phyloP scores from a whole-genome alignment of 2,113 vertebrate genomes.

The Alethe diademata region DNA sequence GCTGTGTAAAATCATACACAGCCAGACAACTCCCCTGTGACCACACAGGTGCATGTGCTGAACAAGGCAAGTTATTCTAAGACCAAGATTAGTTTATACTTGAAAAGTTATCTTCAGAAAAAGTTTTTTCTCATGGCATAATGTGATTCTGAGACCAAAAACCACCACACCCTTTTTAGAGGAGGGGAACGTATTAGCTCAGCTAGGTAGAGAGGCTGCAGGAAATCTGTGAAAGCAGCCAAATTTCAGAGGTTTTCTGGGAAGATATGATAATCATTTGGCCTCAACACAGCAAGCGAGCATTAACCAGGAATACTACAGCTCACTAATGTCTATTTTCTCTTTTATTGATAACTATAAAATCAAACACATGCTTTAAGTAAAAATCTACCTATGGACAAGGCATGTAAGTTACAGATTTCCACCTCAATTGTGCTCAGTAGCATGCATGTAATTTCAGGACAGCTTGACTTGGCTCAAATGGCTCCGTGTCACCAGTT shows the following conservation, averaged over 20 bases:
- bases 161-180: slow-evolving; percentile 23
- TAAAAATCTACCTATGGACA: neutral
- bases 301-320: neutral
- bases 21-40: slow-evolving; percentile 70
- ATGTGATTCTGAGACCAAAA: slow-evolving; percentile 32
- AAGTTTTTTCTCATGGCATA: slow-evolving; percentile 53
- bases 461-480: neutral
- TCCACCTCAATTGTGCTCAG: neutral
- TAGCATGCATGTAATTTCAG: neutral
- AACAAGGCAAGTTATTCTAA: slow-evolving; percentile 61
- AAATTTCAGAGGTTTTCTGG: slow-evolving; percentile 34
- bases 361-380: neutral
- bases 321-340: neutral
- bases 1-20: slow-evolving; percentile 71
- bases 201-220: slow-evolving; percentile 38
- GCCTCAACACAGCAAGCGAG: neutral
- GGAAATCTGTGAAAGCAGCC: neutral
- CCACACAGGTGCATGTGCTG: slow-evolving; percentile 64
- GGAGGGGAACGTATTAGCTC: slow-evolving; percentile 33
- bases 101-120: slow-evolving; percentile 23
- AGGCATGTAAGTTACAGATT: neutral
- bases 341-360: neutral
- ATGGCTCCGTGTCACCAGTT: neutral
- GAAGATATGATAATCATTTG: neutral
- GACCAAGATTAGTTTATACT: slow-evolving; percentile 37